Base-by-base conservation (phyloP, 2,797 vertebrate species). In the Poeciliopsis infans region DNA sequence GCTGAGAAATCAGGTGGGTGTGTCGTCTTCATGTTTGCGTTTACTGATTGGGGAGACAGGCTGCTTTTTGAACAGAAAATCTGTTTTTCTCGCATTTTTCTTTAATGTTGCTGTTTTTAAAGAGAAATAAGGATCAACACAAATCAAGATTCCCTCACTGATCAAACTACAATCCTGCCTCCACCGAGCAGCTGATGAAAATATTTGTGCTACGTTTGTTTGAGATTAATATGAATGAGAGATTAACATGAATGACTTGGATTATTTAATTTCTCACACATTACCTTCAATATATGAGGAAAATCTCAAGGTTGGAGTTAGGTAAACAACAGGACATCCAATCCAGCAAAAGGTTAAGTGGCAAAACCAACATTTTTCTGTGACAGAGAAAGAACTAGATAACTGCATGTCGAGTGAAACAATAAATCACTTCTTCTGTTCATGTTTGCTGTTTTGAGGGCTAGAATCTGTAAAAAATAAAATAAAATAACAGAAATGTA, bases 1-100 rank as follows among this genome's bases (percentile, higher is more conserved):
- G 53, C n/a, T 55, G 31, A 55, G 64, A 41, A 68, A 69, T 69
- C 45, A 11, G 25, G 53, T 72, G 31, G 59, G 73, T 72, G 39
- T 75, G 76, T 41, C 12, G 0, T 69, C 53, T 57, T 76, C 49
- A 71, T 55, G 43, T 75, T 83, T 69, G 79, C 1, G 8, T 78
- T 72, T 64, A 55, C 53, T 41, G 68, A 72, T 74, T 39, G 61
- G 61, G 16, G 31, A 64, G 13, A 64, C 59, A 64, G 13, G 59
- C n/a, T 59, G 55, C 55, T 59, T 59, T 28, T 31, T 15, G 36
- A 59, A 15, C 3, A 59, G 55, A 59, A 59, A 59, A 28, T 15
- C 55, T 28, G 53, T 57, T 57, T 57, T 57, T 57, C 53, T 28
- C 53, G 13, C 25, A n/a, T 28, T 57, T 57, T 51, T 8, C 49